phyloP scores from a whole-genome alignment of 2,888 invertebrate genomes.

The Drosophila sordidula region DNA sequence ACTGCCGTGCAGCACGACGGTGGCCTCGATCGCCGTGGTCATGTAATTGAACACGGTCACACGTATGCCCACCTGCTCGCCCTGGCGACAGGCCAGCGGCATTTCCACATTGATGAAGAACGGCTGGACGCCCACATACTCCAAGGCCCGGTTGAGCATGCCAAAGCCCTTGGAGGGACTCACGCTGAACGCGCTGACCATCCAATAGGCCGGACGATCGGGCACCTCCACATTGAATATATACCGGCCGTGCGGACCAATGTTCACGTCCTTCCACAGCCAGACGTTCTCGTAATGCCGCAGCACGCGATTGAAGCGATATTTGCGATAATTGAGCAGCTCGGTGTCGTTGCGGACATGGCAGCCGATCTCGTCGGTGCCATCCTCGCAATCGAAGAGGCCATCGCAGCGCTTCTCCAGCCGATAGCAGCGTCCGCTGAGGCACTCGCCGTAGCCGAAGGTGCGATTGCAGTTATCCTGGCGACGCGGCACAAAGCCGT shows the following conservation, averaged over 20 bases:
- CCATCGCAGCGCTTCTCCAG: slow-evolving; percentile 92
- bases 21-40: slow-evolving; percentile 92
- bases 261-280: slow-evolving; percentile 97
- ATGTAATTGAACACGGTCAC: slow-evolving; percentile 98
- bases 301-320: slow-evolving; percentile 93
- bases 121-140: slow-evolving; percentile 95
- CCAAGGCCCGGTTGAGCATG: slow-evolving; percentile 92
- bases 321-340: slow-evolving; percentile 90
- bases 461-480: slow-evolving; percentile 90
- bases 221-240: slow-evolving; percentile 95
- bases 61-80: slow-evolving; percentile 96
- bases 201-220: slow-evolving; percentile 94
- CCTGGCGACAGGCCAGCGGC: slow-evolving; percentile 92
- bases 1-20: slow-evolving; percentile 94
- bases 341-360: slow-evolving; percentile 88
- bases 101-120: slow-evolving; percentile 98
- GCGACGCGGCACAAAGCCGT: slow-evolving; percentile 91
- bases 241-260: slow-evolving; percentile 95
- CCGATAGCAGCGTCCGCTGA: slow-evolving; percentile 92
- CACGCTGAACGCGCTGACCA: slow-evolving; percentile 96
- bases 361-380: slow-evolving; percentile 94
- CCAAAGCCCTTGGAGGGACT: slow-evolving; percentile 95
- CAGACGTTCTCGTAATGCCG: slow-evolving; percentile 97
- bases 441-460: slow-evolving; percentile 91
- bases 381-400: slow-evolving; percentile 91